phyloP scores from a whole-genome alignment of 2,888 invertebrate genomes.

The Habrosyne pyritoides region DNA sequence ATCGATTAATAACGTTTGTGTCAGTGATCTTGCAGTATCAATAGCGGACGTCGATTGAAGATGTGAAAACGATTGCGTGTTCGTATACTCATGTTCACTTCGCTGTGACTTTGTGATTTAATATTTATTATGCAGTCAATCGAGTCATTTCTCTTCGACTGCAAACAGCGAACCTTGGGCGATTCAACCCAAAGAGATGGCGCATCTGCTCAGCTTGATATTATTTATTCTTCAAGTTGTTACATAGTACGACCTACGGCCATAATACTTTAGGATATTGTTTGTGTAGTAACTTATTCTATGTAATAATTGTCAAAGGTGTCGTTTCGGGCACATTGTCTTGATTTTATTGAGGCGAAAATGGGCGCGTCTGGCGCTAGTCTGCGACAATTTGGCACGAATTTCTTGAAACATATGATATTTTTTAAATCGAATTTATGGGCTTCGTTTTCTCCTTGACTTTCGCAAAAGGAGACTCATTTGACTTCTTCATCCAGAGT shows the following conservation, averaged over 20 bases:
- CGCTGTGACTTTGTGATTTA: slow-evolving; percentile 1
- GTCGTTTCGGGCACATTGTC: slow-evolving; percentile 25
- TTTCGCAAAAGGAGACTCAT: slow-evolving; percentile 13
- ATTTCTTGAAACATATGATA: slow-evolving; percentile 23
- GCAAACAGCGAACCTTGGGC: not conserved
- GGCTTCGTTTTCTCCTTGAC: slow-evolving; percentile 19
- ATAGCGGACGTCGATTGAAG: slow-evolving; percentile 12
- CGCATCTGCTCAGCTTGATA: slow-evolving; percentile 14
- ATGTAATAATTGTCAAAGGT: slow-evolving; percentile 43
- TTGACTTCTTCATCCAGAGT: slow-evolving; percentile 6
- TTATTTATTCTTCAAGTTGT: slow-evolving; percentile 28
- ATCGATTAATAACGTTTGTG: slow-evolving; percentile 28
- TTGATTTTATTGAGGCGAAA: slow-evolving; percentile 32
- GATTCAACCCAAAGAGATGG: not conserved
- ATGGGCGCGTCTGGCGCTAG: slow-evolving; percentile 48
- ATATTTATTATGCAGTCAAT: slow-evolving; percentile 2
- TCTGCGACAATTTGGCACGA: slow-evolving; percentile 50
- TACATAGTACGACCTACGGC: slow-evolving; percentile 14
- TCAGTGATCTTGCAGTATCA: slow-evolving; percentile 29
- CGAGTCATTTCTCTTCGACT: slow-evolving; percentile 1
- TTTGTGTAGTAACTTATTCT: slow-evolving; percentile 41
- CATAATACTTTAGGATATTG: slow-evolving; percentile 27
- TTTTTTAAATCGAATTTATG: slow-evolving; percentile 28
- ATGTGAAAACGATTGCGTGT: slow-evolving; percentile 25
- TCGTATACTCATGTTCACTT: slow-evolving; percentile 18